These are phyloP conservation scores for Bos javanicus DNA, from an alignment of 2,113 vertebrate species.

Conservation along the genomic window DNA sequence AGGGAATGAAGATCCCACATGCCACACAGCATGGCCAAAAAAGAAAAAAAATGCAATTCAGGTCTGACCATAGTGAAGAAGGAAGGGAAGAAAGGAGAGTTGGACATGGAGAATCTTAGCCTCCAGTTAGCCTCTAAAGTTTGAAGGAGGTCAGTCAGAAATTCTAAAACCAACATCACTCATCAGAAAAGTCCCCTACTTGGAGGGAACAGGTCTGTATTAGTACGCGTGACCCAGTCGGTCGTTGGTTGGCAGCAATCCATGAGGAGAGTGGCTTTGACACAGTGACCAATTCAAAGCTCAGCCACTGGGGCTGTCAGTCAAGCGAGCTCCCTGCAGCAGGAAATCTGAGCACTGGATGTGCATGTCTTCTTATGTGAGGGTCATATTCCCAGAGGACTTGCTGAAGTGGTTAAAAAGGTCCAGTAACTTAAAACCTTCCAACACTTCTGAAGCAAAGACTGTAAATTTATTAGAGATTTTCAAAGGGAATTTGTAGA, in stretches of 20 bases:
- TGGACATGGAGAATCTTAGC: background rate
- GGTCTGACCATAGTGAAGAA: background rate
- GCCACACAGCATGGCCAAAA: rapidly evolving
- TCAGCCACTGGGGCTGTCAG: background rate
- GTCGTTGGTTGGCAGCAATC: background rate
- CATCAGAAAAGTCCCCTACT: background rate
- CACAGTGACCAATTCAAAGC: background rate
- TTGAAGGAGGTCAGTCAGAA: background rate
- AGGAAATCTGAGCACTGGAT: background rate
- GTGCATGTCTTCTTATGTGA: background rate
- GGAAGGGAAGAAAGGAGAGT: background rate
- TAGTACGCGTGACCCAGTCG: background rate
- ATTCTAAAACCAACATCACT: background rate
- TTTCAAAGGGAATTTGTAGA: background rate
- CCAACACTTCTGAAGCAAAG: background rate
- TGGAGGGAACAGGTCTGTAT: background rate
- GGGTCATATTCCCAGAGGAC: background rate
- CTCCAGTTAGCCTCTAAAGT: background rate
- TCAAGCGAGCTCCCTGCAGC: background rate
- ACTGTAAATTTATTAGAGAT: background rate
- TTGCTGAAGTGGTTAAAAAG: background rate
- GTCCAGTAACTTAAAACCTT: background rate
- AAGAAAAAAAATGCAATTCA: background rate
- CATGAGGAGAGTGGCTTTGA: background rate
- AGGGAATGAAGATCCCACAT: background rate